A percentile compares a stretch with the other conserved stretches of the same genome.
Evolutionary conservation across 1,140 invertebrate genomes (phyloP).

Genomic region (Drosophila nikananu): DNA sequence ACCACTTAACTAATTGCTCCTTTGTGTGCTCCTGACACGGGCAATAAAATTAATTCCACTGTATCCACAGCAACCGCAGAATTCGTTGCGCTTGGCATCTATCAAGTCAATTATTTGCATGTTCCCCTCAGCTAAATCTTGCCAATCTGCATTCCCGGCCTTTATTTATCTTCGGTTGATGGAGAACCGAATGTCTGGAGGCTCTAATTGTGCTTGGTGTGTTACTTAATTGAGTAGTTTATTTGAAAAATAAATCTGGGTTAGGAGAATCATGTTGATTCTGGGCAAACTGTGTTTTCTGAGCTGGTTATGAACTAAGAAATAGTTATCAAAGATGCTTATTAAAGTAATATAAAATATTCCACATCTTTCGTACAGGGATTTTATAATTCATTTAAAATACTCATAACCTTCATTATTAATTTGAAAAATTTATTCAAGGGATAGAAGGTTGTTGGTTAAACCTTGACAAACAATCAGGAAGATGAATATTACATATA

Average conservation of each 20-base stretch:
- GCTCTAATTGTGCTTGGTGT: not conserved
- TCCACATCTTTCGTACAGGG: too few species aligned
- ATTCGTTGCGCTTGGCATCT: constrained; percentile 20
- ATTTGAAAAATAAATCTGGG: not conserved
- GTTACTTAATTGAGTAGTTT: not conserved
- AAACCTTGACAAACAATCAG: not conserved
- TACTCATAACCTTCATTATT: too few species aligned
- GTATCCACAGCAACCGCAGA: constrained; percentile 17
- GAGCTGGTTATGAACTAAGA: not conserved
- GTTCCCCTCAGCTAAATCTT: constrained; percentile 12
- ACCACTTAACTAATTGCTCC: constrained; percentile 80
- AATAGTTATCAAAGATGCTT: not conserved
- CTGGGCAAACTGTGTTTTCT: not conserved
- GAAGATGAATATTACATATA: not conserved
- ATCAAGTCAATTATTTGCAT: constrained; percentile 52
- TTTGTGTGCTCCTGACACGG: constrained; percentile 77
- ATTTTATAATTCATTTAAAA: not conserved
- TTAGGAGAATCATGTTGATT: not conserved
- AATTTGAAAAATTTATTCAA: not conserved
- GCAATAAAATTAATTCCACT: constrained; percentile 70
- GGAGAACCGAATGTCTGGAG: not conserved
- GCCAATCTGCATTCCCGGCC: constrained; percentile 17
- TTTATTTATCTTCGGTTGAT: constrained; percentile 16
- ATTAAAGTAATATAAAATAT: not conserved
- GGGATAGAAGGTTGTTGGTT: too few species aligned